Evolutionary conservation across 2,888 invertebrate species (phyloP), one percentile per base, ranked within the genome.

Genomic region (Habrosyne pyritoides): DNA sequence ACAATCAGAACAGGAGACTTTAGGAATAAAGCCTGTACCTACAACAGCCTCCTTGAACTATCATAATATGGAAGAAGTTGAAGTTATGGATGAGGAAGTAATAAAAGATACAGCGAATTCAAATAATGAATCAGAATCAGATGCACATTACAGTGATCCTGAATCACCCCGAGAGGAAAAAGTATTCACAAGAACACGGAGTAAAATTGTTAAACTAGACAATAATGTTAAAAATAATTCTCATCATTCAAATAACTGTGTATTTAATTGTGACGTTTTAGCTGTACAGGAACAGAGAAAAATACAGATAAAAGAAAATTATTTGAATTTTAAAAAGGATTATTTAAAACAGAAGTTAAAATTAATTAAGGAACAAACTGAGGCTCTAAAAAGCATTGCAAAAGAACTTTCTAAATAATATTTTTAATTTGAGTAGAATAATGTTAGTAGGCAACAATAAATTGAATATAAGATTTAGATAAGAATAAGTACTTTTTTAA

Each of bases 371-470:
- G 88, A 89, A 66, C 91, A 91, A 61, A 87, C 87, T 3, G 89
- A 89, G 61, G 91, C 91, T n/a, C 69, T 91, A 10, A 87, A 87
- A 70, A 79, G 70, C 65, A 91, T 91, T 67, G 91, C 91, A 47
- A 84, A 75, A 62, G 86, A 86, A 69, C 77, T 90, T n/a, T 67
- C 78, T 50, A 79, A 79, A 59, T 81, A 68, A 28, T 10, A 21
- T 49, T 14, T 14, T 28, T 18, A 48, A 14, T 26, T 48, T 49
- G 2, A 6, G 18, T 10, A 6, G 21, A 6, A 21, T 12, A 12
- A n/a, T 8, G 4, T n/a, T 24, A 22, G n/a, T 47, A 47, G 10
- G 21, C 10, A 21, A n/a, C 7, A 8, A n/a, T 24, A 5, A 22
- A 47, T n/a, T 24, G 7, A 46, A 18, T 4, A 21, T 21, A 47